Evolutionary conservation across 2,113 vertebrate genomes (phyloP).

Genomic region (Pantherophis guttatus): DNA sequence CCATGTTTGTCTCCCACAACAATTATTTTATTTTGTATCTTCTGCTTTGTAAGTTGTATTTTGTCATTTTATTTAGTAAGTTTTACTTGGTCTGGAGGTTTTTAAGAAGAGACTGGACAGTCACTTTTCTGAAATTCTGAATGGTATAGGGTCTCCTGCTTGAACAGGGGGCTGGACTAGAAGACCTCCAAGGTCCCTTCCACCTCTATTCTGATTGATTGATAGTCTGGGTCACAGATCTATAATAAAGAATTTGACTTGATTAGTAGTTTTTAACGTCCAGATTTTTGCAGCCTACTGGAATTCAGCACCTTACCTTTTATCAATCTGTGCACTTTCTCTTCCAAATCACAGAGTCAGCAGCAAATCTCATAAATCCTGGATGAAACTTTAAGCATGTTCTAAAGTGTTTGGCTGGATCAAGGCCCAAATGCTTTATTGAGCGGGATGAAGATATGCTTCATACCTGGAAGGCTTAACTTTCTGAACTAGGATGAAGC

Average conservation of each 20-base stretch:
- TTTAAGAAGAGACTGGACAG: no score
- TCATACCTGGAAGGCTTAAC: slow-evolving; percentile 6
- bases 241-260: not conserved
- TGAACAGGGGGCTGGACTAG: no score
- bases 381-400: slow-evolving; percentile 9
- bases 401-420: slow-evolving; percentile 3
- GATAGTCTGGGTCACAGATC: not conserved
- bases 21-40: not conserved
- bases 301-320: not conserved
- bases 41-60: not conserved
- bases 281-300: not conserved
- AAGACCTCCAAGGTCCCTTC: no score
- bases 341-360: not conserved
- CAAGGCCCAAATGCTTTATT: slow-evolving; percentile 1
- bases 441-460: not conserved
- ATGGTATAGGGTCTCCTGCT: no score
- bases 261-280: not conserved
- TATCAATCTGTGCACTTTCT: not conserved
- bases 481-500: not conserved
- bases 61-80: not conserved
- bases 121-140: no score
- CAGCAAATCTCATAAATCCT: not conserved
- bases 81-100: not conserved
- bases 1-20: not conserved
- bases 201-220: no score